Evolutionary conservation across 2,888 invertebrate genomes (phyloP).

Genomic region (Petrolisthes manimaculis): DNA sequence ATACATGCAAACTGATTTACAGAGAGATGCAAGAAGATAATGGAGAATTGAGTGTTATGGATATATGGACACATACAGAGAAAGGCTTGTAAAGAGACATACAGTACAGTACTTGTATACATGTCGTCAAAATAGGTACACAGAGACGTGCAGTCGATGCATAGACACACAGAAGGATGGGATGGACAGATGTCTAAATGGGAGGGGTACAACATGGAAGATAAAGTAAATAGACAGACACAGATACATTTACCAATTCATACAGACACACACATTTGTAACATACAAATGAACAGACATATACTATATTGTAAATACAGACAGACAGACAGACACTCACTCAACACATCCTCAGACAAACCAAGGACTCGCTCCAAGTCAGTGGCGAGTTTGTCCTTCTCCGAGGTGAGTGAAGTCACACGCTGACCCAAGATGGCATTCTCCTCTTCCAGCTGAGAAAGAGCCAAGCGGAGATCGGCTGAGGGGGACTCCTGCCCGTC

Average conservation of each 20-base stretch:
- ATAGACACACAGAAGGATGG: too few relatives aligned
- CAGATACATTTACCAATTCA: background rate
- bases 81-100: too few relatives aligned
- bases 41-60: too few relatives aligned
- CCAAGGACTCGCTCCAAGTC: slow-evolving; percentile 56
- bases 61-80: too few relatives aligned
- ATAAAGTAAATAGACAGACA: background rate
- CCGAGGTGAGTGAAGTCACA: slow-evolving; percentile 32
- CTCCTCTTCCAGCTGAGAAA: slow-evolving; percentile 48
- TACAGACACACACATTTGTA: background rate
- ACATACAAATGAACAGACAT: background rate
- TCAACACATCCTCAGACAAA: slow-evolving; percentile 44
- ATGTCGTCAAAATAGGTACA: too few relatives aligned
- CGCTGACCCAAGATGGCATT: slow-evolving; percentile 41
- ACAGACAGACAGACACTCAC: slow-evolving; percentile 21
- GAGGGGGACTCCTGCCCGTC: slow-evolving; percentile 55
- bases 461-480: slow-evolving; percentile 29
- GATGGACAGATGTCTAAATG: too few relatives aligned
- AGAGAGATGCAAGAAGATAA: too few relatives aligned
- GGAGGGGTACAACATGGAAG: too few relatives aligned
- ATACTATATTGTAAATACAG: background rate
- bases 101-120: too few relatives aligned
- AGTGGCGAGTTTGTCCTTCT: slow-evolving; percentile 43
- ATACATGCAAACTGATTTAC: too few relatives aligned
- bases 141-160: too few relatives aligned